Evolutionary conservation across 2,888 invertebrate genomes (phyloP), one percentile per base, ranked within the genome.

Genomic region (Sussaba pulchella): DNA sequence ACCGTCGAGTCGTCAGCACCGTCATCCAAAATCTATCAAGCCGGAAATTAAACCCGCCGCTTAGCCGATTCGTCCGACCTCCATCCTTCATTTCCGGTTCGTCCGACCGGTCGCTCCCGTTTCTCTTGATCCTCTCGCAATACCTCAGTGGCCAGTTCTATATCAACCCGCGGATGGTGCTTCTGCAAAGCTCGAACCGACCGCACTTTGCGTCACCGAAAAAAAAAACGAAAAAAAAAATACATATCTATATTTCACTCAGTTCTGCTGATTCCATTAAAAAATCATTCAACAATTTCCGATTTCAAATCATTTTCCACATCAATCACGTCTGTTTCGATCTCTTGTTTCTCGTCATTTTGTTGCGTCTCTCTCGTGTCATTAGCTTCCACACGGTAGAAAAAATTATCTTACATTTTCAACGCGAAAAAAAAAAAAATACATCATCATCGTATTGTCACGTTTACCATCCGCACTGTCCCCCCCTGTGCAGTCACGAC

Each of bases 1-100:
- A 67, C 50, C 36, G 36, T 45, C 17, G 14, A 57, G 50, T 36
- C 63, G 50, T 39, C 67, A 67, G 67, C 57, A 45, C 71, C 61
- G 52, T 57, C 76, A 54, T 50, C 81, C 47, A 81, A 82, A 85
- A 86, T 85, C 85, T 87, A 87, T 86, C 85, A 85, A 81, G 84
- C 87, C 88, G 88, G 88, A 88, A 88, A 88, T 88, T 88, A 88
- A 88, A 88, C 84, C 75, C 73, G 73, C 80, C 76, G 82, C 75
- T 79, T 81, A 81, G 83, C 72, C 72, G 73, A 75, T 81, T 76
- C 75, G 64, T 71, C 84, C 59, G 54, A 76, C 67, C 85, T 69
- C 72, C 79, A 75, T 67, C 75, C 70, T 64, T 71, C 69, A 72
- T 83, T 83, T 85, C 84, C 85, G 82, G 82, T 64, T 76, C 45